phyloP scores from a whole-genome alignment of 2,888 invertebrate genomes.

The Sipha maydis region DNA sequence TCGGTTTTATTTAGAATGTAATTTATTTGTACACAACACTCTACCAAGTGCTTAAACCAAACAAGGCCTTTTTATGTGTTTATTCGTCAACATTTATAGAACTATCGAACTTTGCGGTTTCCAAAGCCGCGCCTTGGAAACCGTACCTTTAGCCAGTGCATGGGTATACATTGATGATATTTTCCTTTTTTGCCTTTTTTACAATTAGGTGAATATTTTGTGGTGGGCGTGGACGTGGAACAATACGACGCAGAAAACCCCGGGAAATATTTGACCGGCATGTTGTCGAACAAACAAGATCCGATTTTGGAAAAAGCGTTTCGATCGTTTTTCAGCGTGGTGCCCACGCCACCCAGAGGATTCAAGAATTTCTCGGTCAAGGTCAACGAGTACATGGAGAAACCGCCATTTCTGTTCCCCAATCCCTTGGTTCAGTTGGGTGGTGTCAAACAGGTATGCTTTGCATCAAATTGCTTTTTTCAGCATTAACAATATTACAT shows the following conservation, averaged over 20 bases:
- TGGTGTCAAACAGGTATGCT: slow-evolving; percentile 76
- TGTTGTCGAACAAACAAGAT: slow-evolving; percentile 75
- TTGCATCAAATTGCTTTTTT: neutral
- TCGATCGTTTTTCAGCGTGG: slow-evolving; percentile 83
- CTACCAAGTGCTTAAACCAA: too few relatives aligned
- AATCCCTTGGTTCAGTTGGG: slow-evolving; percentile 81
- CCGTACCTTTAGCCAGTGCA: too few relatives aligned
- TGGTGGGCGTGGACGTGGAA: slow-evolving; percentile 89
- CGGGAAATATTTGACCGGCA: slow-evolving; percentile 81
- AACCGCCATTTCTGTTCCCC: slow-evolving; percentile 86
- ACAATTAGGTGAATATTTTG: slow-evolving; percentile 87
- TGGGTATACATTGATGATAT: too few relatives aligned
- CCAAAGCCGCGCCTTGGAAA: too few relatives aligned
- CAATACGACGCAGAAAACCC: slow-evolving; percentile 84
- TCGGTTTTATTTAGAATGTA: too few relatives aligned
- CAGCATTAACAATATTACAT: too few relatives aligned
- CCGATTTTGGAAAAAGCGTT: slow-evolving; percentile 77
- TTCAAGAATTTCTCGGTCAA: slow-evolving; percentile 72
- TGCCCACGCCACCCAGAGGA: slow-evolving; percentile 74
- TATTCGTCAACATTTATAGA: too few relatives aligned
- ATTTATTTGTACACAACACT: too few relatives aligned
- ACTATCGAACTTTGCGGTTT: too few relatives aligned
- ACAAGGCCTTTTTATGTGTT: too few relatives aligned
- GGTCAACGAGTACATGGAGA: slow-evolving; percentile 85
- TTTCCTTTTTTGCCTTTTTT: too few relatives aligned